phyloP scores from a whole-genome alignment of 2,797 vertebrate genomes.

The Simalia tracyae region DNA sequence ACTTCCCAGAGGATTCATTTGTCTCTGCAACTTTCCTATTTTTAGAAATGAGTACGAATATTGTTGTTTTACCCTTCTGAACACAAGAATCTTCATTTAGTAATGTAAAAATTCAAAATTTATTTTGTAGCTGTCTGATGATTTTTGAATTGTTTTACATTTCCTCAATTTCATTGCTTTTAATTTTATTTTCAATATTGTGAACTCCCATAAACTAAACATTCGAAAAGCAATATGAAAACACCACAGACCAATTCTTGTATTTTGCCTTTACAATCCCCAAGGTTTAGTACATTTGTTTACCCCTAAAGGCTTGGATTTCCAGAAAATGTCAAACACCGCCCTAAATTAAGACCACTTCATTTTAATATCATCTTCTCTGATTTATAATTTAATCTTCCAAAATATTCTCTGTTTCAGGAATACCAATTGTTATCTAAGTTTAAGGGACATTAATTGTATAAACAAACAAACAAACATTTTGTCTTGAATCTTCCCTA shows the following conservation, averaged over 20 bases:
- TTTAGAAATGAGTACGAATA: background rate
- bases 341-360: background rate
- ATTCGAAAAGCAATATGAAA: background rate
- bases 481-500: background rate
- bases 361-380: background rate
- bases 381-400: background rate
- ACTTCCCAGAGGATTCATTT: background rate
- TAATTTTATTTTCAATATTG: background rate
- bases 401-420: background rate
- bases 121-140: background rate
- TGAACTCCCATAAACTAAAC: background rate
- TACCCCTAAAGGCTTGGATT: background rate
- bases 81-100: background rate
- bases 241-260: background rate
- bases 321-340: background rate
- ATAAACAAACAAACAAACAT: background rate
- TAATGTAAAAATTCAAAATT: background rate
- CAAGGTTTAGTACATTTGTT: background rate
- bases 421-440: background rate
- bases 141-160: background rate
- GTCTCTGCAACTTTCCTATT: background rate
- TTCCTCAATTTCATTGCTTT: background rate
- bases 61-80: background rate
- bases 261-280: background rate
- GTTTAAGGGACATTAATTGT: background rate